Evolutionary conservation across 1,140 invertebrate species (phyloP), one percentile per base, ranked within the genome.

Genomic region (Heliconius hewitsoni): DNA sequence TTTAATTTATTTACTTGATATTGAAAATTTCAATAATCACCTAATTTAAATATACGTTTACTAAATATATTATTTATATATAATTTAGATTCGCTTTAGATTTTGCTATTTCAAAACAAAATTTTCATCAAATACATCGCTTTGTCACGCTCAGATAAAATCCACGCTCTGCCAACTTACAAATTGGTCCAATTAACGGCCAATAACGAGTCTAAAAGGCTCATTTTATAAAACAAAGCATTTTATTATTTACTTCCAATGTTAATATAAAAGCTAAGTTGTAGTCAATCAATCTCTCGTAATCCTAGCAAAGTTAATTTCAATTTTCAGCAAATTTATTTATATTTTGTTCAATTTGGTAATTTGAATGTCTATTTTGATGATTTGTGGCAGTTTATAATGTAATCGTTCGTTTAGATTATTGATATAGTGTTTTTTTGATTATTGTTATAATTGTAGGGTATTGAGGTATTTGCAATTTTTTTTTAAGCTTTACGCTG

Each of bases 311-410:
- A 78, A 78, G 66, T 71, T 50, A 66, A 66, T 70, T 76, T 66
- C 57, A 78, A 73, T 78, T 73, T 57, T 60, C 74, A 66, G 23
- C 34, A 23, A 60, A 73, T 66, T 55, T 77, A 77, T 77, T 42
- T 46, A 60, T 73, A 73, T 73, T 55, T 66, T 13, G 27, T 55
- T n/a, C 55, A 52, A 37, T 37, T 73, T 39, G 3, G 34, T 52
- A 73, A 78, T 57, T 78, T 74, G 81, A 79, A 82, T 81, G 39
- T 70, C 70, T 80, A 78, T 77, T 79, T 75, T 85, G 87, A 84
- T 88, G 86, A 89, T 89, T 89, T 89, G 87, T 77, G 71, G 75
- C 81, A 83, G 83, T 87, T 86, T 87, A 84, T 86, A 87, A 89
- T 85, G 85, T 72, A 81, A 73, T 60, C 82, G 74, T 83, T 82